Conservation (phyloP, 2,797 vertebrate genomes). For the Xiphophorus birchmanni region DNA sequence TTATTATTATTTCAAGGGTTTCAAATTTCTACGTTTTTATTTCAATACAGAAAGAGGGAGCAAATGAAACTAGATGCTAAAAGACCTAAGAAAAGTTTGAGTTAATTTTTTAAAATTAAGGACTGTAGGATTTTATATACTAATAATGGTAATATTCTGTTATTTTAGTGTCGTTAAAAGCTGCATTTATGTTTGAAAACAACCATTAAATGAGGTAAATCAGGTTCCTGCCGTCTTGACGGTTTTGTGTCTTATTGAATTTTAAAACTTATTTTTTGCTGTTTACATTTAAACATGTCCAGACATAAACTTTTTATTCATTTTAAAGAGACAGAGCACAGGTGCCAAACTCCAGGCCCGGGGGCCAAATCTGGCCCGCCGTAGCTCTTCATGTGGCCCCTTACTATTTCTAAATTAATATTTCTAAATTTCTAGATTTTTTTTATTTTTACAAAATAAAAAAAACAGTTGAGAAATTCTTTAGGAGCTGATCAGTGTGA, state of each 20-base stretch:
- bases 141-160: too few relatives aligned
- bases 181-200: neutral
- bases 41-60: neutral
- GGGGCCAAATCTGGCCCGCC: too few relatives aligned
- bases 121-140: too few relatives aligned
- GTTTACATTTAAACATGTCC: slow-evolving; percentile 1
- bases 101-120: too few relatives aligned
- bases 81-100: neutral
- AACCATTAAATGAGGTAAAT: neutral
- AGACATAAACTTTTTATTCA: neutral
- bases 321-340: too few relatives aligned
- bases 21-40: neutral
- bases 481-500: too few relatives aligned
- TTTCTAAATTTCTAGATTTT: too few relatives aligned
- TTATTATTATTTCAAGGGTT: neutral
- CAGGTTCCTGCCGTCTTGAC: neutral
- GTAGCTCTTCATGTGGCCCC: too few relatives aligned
- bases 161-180: neutral
- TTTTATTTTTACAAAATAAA: too few relatives aligned
- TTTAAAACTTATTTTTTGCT: neutral
- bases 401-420: too few relatives aligned
- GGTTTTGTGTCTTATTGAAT: neutral
- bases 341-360: too few relatives aligned
- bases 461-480: too few relatives aligned
- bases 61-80: neutral